Base-by-base conservation (phyloP, 2,888 invertebrate genomes). In the Sarcophaga caerulescens region DNA sequence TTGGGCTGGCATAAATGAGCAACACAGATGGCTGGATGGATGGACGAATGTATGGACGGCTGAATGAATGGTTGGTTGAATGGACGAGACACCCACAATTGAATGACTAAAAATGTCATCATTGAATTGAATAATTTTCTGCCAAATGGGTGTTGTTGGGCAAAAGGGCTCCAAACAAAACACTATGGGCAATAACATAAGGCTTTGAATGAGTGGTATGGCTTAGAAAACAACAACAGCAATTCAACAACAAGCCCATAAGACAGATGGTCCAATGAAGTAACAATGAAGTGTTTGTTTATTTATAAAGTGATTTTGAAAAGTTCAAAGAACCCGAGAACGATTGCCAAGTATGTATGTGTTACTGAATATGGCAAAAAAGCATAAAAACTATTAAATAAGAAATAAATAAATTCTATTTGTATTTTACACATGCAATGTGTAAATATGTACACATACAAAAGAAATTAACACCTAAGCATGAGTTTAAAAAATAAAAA, bases 251-350 rank as follows among this genome's bases (percentile, higher is more conserved):
- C 57, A 59, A 65, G 17, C 2, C 44, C 25, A 75, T 11, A 1
- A 57, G 44, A 17, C 75, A 66, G 65, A 57, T 75, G 75, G 65
- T 19, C 62, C 6, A 21, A 45, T 70, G 25, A 47, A 21, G 71
- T 76, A 80, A 65, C n/a, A 75, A 77, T 68, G 21, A 78, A n/a
- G 69, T 63, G 35, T 65, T 74, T 79, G 69, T 73, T 74, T 69
- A 66, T 60, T 73, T 47, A 35, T 66, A 45, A 59, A 66, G 44
- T 19, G 44, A n/a, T 47, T 59, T 60, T 70, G 47, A 17, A 2
- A 76, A 71, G 85, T 85, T 81, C 81, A 85, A 63, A 52, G 62
- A 77, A 75, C 83, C 17, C 62, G 12, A 73, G 71, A 35, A 35
- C 35, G 35, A 10, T 21, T n/a, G n/a, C 45, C 66, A 66, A 66